A percentile compares a stretch with the other conserved stretches of the same genome.
Conservation (phyloP, 2,888 invertebrate genomes). For the Drosophila anceps region DNA sequence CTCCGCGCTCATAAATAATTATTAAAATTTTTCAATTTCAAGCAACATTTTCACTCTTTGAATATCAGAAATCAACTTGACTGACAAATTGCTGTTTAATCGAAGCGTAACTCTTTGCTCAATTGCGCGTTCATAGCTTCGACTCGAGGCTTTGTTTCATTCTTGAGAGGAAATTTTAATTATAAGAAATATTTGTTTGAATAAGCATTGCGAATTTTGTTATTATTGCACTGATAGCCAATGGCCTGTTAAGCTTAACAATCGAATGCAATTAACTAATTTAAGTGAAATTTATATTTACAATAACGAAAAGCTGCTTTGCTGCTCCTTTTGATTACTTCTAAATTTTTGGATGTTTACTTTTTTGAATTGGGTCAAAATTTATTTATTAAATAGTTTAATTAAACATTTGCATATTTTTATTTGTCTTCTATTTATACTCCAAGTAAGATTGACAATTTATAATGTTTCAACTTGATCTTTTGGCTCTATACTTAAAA, state of each 20-base stretch:
- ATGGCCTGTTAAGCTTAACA: neutral
- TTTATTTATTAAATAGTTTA: neutral
- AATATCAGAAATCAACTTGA: constrained; percentile 28
- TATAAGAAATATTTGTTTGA: neutral
- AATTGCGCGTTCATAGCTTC: neutral
- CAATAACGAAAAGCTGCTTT: neutral
- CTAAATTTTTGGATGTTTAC: neutral
- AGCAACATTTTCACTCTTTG: constrained; percentile 46
- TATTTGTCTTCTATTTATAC: no score
- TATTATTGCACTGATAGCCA: no score
- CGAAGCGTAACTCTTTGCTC: neutral
- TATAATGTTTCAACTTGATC: no score
- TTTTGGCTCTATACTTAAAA: no score
- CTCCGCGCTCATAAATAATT: constrained; percentile 50
- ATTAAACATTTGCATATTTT: neutral
- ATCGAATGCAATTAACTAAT: neutral
- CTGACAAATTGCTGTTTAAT: constrained; percentile 56
- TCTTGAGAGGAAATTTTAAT: neutral
- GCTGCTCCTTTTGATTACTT: neutral
- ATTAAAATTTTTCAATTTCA: constrained; percentile 75
- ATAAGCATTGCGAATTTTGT: neutral
- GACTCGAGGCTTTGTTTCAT: neutral
- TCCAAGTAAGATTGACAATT: no score
- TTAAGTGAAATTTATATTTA: neutral
- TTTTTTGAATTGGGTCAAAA: neutral